These are phyloP conservation scores for honey bee (Apis mellifera) DNA, from an alignment of 1,140 invertebrate genomes.

Conservation along the genomic window Amel_HAv3.1 CM009939.2:4229001-4229500, in stretches of 20 bases:
- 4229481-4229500: too few species aligned
- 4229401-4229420: neutral
- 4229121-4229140: neutral
- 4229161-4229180: neutral
- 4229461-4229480: too few species aligned
- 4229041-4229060: too few species aligned
- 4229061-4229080: too few species aligned
- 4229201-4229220: constrained; percentile 6
- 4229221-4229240: neutral
- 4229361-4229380: neutral
- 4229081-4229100: neutral
- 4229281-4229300: neutral
- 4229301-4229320: neutral
- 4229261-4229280: constrained; percentile 7
- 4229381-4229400: neutral
- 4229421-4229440: neutral
- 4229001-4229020: too few species aligned
- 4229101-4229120: neutral
- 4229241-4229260: neutral
- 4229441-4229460: too few species aligned
- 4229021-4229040: too few species aligned
- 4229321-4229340: neutral
- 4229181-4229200: neutral
- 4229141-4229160: neutral
- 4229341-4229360: neutral